Evolutionary conservation across 1,140 invertebrate species (phyloP), one percentile per base, ranked within the genome.

Genomic region (Procambarus clarkii): DNA sequence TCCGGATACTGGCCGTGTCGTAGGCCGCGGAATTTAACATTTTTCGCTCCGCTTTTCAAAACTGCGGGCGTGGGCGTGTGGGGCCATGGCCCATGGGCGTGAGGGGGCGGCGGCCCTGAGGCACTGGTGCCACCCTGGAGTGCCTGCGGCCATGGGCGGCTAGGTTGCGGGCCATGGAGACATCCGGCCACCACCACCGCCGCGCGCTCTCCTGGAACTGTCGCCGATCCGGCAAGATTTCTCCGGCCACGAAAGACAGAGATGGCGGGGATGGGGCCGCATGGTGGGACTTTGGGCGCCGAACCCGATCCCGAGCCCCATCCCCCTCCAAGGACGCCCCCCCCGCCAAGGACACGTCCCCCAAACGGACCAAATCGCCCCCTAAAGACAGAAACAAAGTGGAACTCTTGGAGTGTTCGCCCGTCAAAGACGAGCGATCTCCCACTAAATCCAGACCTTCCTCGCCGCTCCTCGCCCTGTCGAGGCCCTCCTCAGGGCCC

Each of bases 171-270:
- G 34, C 34, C 50, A 88, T 88, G 86, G 86, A 88, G 44, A 24
- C 71, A 8, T 11, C 81, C 50, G 45, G 86, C 69, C 54, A 50
- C 69, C 54, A 50, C 69, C 92, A 92, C 48, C 87, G 92, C 34
- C 74, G 92, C 21, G 76, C 92, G n/a, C 80, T 92, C 8, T 92
- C 92, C 54, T 92, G 92, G 92, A 92, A 91, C 84, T 92, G 92
- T 74, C 69, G 92, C 4, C 87, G 92, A 9, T 92, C 92, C 8
- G 92, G 92, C 34, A 92, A 92, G 74, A 92, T 92, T 21, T 92
- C 92, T 15, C 92, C 92, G 77, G 89, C 88, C 9, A 87, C 83
- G 44, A 89, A 91, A 74, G 89, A 91, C 64, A 87, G 84, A 11
- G 92, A 86, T 44, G 92, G 74, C 11, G 92, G 78, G 34, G 92